phyloP scores from a whole-genome alignment of 2,113 vertebrate species.

The Notothenia coriiceps region DNA sequence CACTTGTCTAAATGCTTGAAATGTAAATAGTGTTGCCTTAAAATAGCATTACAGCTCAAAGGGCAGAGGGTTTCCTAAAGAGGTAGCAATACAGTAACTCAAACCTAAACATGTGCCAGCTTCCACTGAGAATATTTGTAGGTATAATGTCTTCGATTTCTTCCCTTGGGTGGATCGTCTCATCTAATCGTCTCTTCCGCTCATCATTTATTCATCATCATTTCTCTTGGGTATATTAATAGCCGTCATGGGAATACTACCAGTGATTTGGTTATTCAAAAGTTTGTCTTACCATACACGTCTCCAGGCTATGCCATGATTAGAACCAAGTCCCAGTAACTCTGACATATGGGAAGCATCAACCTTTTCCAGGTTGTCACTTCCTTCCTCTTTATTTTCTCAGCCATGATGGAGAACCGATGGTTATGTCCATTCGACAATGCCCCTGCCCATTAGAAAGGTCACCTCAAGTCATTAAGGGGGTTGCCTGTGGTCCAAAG shows the following conservation, averaged over 20 bases:
- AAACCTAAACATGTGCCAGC: not conserved
- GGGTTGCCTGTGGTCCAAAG: constrained; percentile 36
- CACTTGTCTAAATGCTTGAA: not conserved
- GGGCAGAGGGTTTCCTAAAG: not conserved
- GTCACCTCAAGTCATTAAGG: constrained; percentile 67
- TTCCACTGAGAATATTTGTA: constrained; percentile 5
- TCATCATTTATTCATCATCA: constrained; percentile 21
- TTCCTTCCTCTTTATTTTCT: constrained; percentile 75
- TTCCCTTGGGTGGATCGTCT: constrained; percentile 1
- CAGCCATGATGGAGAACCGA: constrained; percentile 61
- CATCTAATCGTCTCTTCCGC: constrained; percentile 11
- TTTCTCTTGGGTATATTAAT: constrained; percentile 33
- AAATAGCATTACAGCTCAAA: not conserved
- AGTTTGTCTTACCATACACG: constrained; percentile 22
- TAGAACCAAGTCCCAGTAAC: constrained; percentile 30
- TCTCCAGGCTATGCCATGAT: constrained; percentile 61
- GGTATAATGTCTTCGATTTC: constrained; percentile 1
- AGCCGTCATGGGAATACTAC: constrained; percentile 42
- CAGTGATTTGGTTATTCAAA: constrained; percentile 66
- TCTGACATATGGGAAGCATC: constrained; percentile 78
- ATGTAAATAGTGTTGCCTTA: constrained; percentile 4
- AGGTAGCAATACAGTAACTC: not conserved
- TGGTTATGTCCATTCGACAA: constrained; percentile 48
- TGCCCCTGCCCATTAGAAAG: constrained; percentile 72
- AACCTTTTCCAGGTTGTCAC: constrained; percentile 63